Conservation (phyloP, 2,113 vertebrate genomes). For the Petroica traversi region DNA sequence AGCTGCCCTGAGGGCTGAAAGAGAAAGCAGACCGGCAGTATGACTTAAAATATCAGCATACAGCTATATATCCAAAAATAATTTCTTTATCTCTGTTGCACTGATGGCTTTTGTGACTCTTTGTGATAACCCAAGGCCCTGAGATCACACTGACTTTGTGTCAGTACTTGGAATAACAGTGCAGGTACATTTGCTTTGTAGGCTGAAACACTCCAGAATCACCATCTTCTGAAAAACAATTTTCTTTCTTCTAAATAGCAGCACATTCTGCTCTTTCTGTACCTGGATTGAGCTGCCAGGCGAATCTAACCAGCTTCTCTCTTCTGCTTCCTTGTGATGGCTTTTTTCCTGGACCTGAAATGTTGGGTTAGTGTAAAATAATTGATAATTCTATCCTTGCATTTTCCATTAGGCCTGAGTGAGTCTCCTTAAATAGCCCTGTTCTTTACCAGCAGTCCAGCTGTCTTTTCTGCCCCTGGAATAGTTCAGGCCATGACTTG, state of each 20-base stretch:
- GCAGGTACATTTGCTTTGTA: not conserved
- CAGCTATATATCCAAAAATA: not conserved
- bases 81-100: not conserved
- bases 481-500: not conserved
- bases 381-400: slow-evolving; percentile 64
- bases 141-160: not conserved
- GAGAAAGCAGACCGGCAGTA: not conserved
- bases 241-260: not conserved
- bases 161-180: not conserved
- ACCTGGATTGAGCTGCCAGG: not conserved
- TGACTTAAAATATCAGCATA: not conserved
- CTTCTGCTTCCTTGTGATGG: not conserved
- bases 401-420: slow-evolving; percentile 61
- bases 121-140: not conserved
- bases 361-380: slow-evolving; percentile 57
- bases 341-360: slow-evolving; percentile 32
- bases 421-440: slow-evolving; percentile 46
- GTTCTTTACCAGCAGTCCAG: slow-evolving; percentile 49
- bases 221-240: not conserved
- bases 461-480: slow-evolving; percentile 46
- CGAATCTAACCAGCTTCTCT: not conserved
- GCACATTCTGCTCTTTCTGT: not conserved
- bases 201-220: not conserved
- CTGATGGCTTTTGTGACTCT: not conserved
- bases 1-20: slow-evolving; percentile 7